A percentile compares a stretch with the other conserved stretches of the same genome.
phyloP scores from a whole-genome alignment of 2,113 vertebrate species.

The Mustela lutreola region DNA sequence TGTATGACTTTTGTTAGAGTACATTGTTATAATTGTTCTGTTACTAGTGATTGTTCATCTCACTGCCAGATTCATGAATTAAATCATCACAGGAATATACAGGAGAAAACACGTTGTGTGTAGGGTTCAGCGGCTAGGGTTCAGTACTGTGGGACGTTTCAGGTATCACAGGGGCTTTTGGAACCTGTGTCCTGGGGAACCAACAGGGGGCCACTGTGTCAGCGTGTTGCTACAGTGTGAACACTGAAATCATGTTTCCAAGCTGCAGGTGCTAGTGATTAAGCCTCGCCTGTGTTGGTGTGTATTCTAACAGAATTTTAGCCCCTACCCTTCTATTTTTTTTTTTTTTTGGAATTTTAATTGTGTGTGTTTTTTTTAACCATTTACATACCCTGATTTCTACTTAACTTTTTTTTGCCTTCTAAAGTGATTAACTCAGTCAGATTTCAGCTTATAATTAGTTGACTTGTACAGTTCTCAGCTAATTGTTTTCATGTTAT shows the following conservation, averaged over 20 bases:
- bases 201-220: not conserved
- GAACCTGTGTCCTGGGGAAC: not conserved
- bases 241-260: not conserved
- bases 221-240: not conserved
- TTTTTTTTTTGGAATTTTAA: not conserved
- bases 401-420: not conserved
- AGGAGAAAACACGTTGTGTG: too few species aligned
- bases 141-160: not conserved
- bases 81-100: not conserved
- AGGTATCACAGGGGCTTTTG: not conserved
- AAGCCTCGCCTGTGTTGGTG: not conserved
- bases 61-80: not conserved
- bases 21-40: too few species aligned
- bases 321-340: not conserved
- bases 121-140: not conserved
- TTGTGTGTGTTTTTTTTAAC: not conserved
- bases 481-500: not conserved
- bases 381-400: not conserved
- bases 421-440: not conserved
- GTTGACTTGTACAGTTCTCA: not conserved
- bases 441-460: not conserved
- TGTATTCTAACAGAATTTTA: not conserved
- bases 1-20: not conserved
- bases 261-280: not conserved
- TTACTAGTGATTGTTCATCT: not conserved